These are phyloP conservation scores for Seriola rivoliana DNA, from an alignment of 2,113 vertebrate species.

Conservation along the genomic window DNA sequence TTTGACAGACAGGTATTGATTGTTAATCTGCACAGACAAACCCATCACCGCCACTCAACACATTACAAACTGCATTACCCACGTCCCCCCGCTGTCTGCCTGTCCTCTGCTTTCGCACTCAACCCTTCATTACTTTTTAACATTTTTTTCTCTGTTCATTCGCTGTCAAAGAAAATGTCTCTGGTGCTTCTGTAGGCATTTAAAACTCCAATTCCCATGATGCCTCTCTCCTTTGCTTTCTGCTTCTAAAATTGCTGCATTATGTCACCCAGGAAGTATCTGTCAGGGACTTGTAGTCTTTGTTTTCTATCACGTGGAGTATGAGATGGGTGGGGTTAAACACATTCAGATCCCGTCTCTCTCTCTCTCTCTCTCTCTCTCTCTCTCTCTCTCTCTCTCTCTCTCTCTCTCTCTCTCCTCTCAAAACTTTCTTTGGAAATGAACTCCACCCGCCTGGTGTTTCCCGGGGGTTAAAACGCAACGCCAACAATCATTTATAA, in stretches of 20 bases:
- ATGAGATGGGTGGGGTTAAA: background rate
- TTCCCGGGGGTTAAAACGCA: background rate
- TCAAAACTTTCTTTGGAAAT: slow-evolving; percentile 7
- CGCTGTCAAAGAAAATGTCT: background rate
- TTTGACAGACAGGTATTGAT: background rate
- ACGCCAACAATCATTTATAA: background rate
- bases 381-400: too few relatives aligned
- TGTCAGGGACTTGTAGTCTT: background rate
- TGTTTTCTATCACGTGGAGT: background rate
- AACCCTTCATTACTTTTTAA: background rate
- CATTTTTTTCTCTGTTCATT: too few relatives aligned
- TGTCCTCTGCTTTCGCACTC: background rate
- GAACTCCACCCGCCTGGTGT: background rate
- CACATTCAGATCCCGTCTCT: background rate
- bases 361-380: background rate
- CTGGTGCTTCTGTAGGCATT: background rate
- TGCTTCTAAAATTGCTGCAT: background rate
- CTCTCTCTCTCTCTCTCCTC: background rate
- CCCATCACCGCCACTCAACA: background rate
- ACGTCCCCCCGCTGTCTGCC: too few relatives aligned
- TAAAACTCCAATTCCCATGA: slow-evolving; percentile 25
- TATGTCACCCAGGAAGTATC: background rate
- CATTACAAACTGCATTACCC: background rate
- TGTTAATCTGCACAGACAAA: background rate
- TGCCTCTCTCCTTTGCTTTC: background rate